Percentiles rank a stretch among this genome's conserved stretches.
Evolutionary conservation across 2,888 invertebrate genomes (phyloP).

Genomic region (Rugalucina vietnamica): DNA sequence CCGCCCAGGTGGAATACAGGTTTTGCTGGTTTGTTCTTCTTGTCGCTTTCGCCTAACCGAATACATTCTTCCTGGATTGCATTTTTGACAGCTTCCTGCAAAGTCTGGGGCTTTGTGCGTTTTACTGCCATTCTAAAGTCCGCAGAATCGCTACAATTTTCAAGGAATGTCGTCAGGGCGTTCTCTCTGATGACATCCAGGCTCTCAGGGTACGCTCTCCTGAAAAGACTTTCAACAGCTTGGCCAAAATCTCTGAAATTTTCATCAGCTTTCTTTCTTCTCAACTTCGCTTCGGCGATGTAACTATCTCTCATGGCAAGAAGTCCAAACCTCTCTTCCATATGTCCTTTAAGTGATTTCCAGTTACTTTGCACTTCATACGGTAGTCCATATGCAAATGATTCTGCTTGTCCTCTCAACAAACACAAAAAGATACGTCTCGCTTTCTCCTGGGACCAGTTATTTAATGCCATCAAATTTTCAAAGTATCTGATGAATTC

Average conservation of each 20-base stretch:
- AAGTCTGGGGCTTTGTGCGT: conserved; percentile 29
- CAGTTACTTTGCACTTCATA: background rate
- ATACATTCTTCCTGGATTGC: conserved; percentile 26
- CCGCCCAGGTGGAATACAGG: background rate
- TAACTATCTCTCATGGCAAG: conserved; percentile 40
- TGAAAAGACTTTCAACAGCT: conserved; percentile 33
- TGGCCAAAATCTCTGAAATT: conserved; percentile 40
- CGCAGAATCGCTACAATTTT: conserved; percentile 37
- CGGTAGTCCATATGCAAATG: conserved; percentile 18
- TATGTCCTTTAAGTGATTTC: background rate
- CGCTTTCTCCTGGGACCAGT: background rate
- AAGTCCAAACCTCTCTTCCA: background rate
- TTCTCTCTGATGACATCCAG: conserved; percentile 23
- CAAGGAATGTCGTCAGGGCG: conserved; percentile 22
- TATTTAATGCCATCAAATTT: background rate
- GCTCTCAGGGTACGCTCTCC: conserved; percentile 35
- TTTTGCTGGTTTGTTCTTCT: background rate
- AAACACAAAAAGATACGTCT: conserved; percentile 29
- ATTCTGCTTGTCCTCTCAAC: background rate
- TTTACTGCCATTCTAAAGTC: conserved; percentile 45
- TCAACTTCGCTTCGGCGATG: background rate
- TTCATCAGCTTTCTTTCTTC: conserved; percentile 24
- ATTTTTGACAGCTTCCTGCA: conserved; percentile 40
- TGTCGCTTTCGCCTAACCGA: background rate
- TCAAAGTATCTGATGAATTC: conserved; percentile 16